Evolutionary conservation across 1,140 invertebrate genomes (phyloP), one percentile per base, ranked within the genome.

Genomic region (Drosophila guanche): DNA sequence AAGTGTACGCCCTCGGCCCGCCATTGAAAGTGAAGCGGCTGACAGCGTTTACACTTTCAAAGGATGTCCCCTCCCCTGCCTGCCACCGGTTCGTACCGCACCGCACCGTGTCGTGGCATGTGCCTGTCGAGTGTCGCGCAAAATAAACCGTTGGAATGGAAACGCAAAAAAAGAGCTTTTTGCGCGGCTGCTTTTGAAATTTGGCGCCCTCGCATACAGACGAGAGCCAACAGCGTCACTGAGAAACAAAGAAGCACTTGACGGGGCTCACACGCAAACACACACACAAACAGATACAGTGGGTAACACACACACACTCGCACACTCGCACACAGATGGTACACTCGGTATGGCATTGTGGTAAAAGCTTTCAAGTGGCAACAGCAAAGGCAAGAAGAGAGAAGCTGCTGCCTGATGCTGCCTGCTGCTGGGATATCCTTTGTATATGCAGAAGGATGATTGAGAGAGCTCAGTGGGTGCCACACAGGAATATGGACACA

Each of bases 321-420:
- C 37, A 54, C 27, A 23, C 63, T 29, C 33, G n/a, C 7, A 45
- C 50, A 73, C 69, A 20, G 16, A 74, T 12, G 25, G 25, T 59
- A 74, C 71, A 73, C 55, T 54, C 33, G 33, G 33, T 4, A 37
- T 37, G 42, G 48, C 66, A 86, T 83, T 88, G 84, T 83, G 78
- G 78, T 88, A 86, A 88, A 88, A 88, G 83, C 83, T 88, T 88
- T 88, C 83, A 88, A 88, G 83, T 88, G 71, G 20, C 83, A 88
- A 50, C 63, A 79, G 43, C 80, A 73, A 72, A 72, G 65, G 63
- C 52, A 65, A 79, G 56, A 59, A 76, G 59, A 54, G 23, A 54
- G 61, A 83, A 58, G 74, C 78, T 56, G 83, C 54, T 60, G 54
- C 47, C 29, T 56, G 58, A 7, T 42, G 53, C 20, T 56, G 57